Percentiles rank a stretch among this genome's conserved stretches.
Evolutionary conservation across 2,888 invertebrate species (phyloP).

Genomic region (Epinotia brunnichana): DNA sequence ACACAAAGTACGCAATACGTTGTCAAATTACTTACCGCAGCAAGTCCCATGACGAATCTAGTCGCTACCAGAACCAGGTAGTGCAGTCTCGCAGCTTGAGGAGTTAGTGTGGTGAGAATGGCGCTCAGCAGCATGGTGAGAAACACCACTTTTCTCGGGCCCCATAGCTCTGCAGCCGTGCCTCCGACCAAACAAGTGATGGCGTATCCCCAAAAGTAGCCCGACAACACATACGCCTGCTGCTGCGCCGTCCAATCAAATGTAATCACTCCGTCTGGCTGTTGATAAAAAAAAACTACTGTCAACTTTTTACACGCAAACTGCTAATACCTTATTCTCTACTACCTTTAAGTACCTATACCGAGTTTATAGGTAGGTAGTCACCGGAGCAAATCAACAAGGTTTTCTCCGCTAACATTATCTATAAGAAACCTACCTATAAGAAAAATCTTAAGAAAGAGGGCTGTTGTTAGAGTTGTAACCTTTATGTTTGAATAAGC

Average conservation of each 20-base stretch:
- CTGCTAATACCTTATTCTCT: conserved; percentile 6
- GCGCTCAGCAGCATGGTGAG: conserved; percentile 81
- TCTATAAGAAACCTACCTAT: neutral
- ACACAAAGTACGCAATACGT: conserved; percentile 24
- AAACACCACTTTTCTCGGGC: conserved; percentile 84
- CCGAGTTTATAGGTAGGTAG: neutral
- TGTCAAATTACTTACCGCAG: conserved; percentile 79
- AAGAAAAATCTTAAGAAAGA: no score
- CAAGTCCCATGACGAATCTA: conserved; percentile 85
- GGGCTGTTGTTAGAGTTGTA: no score
- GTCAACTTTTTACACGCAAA: conserved; percentile 10
- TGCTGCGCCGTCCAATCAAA: conserved; percentile 85
- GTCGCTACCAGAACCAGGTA: conserved; percentile 83
- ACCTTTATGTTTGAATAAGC: no score
- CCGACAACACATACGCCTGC: conserved; percentile 86
- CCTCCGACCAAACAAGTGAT: conserved; percentile 86
- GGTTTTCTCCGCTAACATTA: neutral
- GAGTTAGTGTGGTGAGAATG: conserved; percentile 85
- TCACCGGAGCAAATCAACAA: conserved; percentile 6
- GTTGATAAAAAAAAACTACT: conserved; percentile 44
- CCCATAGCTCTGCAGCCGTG: conserved; percentile 86
- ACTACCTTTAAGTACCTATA: neutral
- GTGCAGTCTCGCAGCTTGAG: conserved; percentile 83
- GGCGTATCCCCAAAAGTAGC: conserved; percentile 84
- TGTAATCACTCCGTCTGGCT: conserved; percentile 73